Base-by-base conservation (phyloP, 2,888 invertebrate genomes). In the Eupithecia subfuscata region DNA sequence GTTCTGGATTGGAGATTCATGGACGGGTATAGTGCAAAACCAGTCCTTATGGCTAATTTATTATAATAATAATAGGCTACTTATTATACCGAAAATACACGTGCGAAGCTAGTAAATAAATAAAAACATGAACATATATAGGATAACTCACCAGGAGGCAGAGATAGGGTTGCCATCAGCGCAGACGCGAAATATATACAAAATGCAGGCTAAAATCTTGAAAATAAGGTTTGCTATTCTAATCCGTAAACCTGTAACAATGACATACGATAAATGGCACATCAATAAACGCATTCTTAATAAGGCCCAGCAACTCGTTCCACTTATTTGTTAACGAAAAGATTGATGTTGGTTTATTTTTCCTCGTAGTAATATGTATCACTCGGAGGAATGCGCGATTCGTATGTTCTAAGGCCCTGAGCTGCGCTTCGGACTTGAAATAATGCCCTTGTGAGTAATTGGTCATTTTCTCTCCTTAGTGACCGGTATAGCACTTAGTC, bases 211-310 rank as follows among this genome's bases (percentile, higher is more conserved):
- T 92, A 99, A 96, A 86, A 99, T 96, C 95, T 99, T 99, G 96
- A 99, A 98, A 95, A 99, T 97, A 95, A 99, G 96, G 95, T 99
- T 99, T 87, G 98, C 99, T 92, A 99, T 98, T 90, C 99, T 98
- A 95, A 99, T 99, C 91, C 99, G 97, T 95, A 99, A 97, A 97
- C 99, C 99, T 99, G 96, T 78, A 96, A 96, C 86, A 90, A 92
- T 22, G 22, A 43, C 22, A 30, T 25, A 60, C n/a, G 2, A 43
- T 68, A 45, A 18, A 56, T 18, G 1, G 48, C 16, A 14, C 2
- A 6, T 25, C n/a, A 12, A 56, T 22, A 56, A 56, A 22, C n/a
- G 11, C 22, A 22, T 56, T 56, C 11, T 22, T 56, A 25, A 56
- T 56, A 56, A 4, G 4, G 22, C 22, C 12, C 56, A 56, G 22